Evolutionary conservation across 92 coral and sea anemone species (phyloP), one percentile per base, ranked within the genome.

Genomic region (Blastomussa wellsi): DNA sequence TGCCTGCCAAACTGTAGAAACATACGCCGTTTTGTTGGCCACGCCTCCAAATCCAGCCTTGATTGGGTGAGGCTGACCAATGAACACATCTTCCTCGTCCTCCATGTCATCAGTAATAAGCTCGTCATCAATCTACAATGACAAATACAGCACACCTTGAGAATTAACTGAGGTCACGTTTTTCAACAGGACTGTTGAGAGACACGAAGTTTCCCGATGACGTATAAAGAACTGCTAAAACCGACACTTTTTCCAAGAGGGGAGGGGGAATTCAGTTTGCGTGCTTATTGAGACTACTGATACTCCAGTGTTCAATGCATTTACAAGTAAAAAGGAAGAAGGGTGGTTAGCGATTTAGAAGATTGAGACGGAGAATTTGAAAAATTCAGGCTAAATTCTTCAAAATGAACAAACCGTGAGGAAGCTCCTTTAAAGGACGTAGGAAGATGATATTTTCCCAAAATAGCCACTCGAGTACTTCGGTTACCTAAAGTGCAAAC

Each of bases 21-120:
- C 93, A 64, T 83, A 93, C 97, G 94, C 94, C 70, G 82, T 93
- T 72, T 91, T 93, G 55, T 86, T 93, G 2, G 91, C 87, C 52
- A 82, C 86, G 55, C 83, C 93, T 52, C 94, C 94, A 84, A 91
- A 93, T 70, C 82, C 90, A 47, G 59, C 83, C 62, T 86, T 82
- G 38, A 39, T 83, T 0, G 86, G 82, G 36, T 91, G 90, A 49
- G 92, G 94, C 49, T 87, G 90, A 32, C 90, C 90, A 22, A 93
- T 80, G 55, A 93, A 93, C 26, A 84, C 94, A 5, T 93, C 97
- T 69, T 93, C 97, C 41, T 89, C 97, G 72, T 87, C 72, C 39
- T 91, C 90, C 28, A 89, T 38, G 67, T 93, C 94, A 71, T 89
- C 94, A 11, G 88, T 82, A 32, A 93, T 88, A 51, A 84, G 84